Evolutionary conservation across 2,888 invertebrate genomes (phyloP).

Genomic region (Ormyrus labotus): DNA sequence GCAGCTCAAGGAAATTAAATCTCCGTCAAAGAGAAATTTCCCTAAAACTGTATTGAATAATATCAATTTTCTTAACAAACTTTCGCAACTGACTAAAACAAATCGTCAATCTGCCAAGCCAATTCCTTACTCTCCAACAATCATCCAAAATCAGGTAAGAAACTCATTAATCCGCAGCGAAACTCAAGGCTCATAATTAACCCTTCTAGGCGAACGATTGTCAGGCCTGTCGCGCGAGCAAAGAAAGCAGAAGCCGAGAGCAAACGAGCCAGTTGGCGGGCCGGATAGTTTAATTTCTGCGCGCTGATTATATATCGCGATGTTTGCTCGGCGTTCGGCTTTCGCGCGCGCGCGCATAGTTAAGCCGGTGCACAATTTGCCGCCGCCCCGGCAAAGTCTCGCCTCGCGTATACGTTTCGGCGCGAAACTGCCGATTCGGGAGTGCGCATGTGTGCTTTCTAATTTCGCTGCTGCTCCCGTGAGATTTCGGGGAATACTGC

Average conservation of each 20-base stretch:
- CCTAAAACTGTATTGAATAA: too few species aligned
- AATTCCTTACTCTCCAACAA: too few species aligned
- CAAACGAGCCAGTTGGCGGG: not conserved
- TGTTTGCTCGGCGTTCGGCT: slow-evolving; percentile 58
- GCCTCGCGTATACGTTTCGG: not conserved
- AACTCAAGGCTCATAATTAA: too few species aligned
- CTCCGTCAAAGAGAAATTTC: too few species aligned
- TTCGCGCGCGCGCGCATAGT: slow-evolving; percentile 18
- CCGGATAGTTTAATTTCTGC: slow-evolving; percentile 60
- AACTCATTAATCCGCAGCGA: too few species aligned
- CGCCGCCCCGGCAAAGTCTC: not conserved
- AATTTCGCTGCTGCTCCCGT: not conserved
- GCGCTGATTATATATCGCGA: slow-evolving; percentile 64
- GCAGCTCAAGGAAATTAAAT: too few species aligned
- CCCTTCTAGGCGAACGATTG: too few species aligned
- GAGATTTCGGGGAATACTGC: slow-evolving; percentile 3
- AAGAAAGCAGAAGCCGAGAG: not conserved
- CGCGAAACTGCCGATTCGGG: not conserved
- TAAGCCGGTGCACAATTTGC: slow-evolving; percentile 32
- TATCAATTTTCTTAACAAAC: too few species aligned
- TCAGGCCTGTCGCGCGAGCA: too few species aligned
- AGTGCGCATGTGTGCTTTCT: not conserved
- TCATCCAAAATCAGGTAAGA: too few species aligned
- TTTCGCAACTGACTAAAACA: too few species aligned
- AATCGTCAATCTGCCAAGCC: too few species aligned